Base-by-base conservation (phyloP, 2,113 vertebrate species). In the Crotalus helleri region DNA sequence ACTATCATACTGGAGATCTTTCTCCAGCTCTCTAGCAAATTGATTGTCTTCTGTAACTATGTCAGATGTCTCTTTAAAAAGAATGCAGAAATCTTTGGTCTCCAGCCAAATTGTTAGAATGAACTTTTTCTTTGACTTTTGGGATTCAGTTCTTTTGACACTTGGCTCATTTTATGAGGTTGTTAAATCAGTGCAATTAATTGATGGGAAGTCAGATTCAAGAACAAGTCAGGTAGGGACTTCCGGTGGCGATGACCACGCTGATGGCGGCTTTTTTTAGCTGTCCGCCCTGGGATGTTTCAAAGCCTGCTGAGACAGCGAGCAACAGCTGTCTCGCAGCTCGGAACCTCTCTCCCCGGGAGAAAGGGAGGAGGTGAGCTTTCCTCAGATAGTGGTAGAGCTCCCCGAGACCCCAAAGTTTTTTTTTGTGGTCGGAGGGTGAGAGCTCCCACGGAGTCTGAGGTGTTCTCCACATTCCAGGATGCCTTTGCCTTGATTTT, bases 21-120 rank as follows among this genome's bases (percentile, higher is more conserved):
- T 64, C 57, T 64, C 69, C 46, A 33, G 4, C 54, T 92, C 64
- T 58, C 29, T 54, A 86, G 24, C 53, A 93, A 87, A 93, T 7
- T 46, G 12, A 57, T 57, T 90, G 26, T 87, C 39, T 39, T 94
- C 58, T 92, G 69, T 93, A 94, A 39, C 12, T 88, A 57, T 23
- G 13, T 81, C 94, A 94, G 94, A 91, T 94, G 61, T 8, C 61
- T 49, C 90, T 90, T 93, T 92, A 26, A 61, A 64, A 94, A 95
- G 33, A 91, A 54, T 3, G 13, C 0, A 39, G n/a, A 21, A 6
- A 15, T 57, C 39, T 95, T 92, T 55, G 90, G 89, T 93, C 85
- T 55, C 15, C 10, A 92, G 24, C 7, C 17, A 92, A 93, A 44
- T 23, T 57, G 93, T 93, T 92, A 26, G 49, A 94, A 49, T 3